Percentiles rank a stretch among this genome's conserved stretches.
These are phyloP conservation scores for Chrysolina americana DNA, from an alignment of 2,888 invertebrate species.

Conservation along the genomic window DNA sequence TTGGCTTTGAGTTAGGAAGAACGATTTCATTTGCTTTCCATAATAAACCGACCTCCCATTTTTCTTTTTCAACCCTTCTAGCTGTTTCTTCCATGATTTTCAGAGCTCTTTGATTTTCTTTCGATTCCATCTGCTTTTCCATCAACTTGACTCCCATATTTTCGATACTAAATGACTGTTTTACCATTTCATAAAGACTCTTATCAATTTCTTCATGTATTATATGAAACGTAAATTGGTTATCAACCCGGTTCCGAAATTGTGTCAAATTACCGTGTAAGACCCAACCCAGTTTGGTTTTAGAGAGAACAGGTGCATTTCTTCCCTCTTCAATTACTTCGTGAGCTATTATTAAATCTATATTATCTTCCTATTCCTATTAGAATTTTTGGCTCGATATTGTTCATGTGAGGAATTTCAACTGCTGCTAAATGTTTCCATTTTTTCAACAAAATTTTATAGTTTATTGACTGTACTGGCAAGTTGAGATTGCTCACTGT, in stretches of 20 bases:
- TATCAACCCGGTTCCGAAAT: not conserved
- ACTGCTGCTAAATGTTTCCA: slow-evolving; percentile 4
- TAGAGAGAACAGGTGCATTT: not conserved
- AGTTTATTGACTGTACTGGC: not conserved
- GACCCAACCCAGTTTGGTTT: not conserved
- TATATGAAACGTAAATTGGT: not conserved
- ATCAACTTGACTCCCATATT: not conserved
- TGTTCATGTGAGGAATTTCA: slow-evolving; percentile 2
- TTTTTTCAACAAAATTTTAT: not conserved
- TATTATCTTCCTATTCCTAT: not conserved
- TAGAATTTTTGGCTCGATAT: not conserved
- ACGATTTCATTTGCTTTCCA: not conserved
- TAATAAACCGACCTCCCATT: not conserved
- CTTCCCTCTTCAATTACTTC: not conserved
- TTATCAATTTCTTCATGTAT: not conserved
- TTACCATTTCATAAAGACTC: not conserved
- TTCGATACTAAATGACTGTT: too few species aligned
- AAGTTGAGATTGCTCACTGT: not conserved
- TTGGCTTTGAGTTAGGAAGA: not conserved
- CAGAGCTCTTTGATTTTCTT: not conserved
- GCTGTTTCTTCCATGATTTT: too few species aligned
- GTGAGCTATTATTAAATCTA: too few species aligned
- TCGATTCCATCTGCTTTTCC: not conserved
- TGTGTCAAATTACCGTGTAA: not conserved
- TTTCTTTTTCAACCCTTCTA: not conserved